Base-by-base conservation (phyloP, 2,888 invertebrate species). In the Oxytorus armatus region DNA sequence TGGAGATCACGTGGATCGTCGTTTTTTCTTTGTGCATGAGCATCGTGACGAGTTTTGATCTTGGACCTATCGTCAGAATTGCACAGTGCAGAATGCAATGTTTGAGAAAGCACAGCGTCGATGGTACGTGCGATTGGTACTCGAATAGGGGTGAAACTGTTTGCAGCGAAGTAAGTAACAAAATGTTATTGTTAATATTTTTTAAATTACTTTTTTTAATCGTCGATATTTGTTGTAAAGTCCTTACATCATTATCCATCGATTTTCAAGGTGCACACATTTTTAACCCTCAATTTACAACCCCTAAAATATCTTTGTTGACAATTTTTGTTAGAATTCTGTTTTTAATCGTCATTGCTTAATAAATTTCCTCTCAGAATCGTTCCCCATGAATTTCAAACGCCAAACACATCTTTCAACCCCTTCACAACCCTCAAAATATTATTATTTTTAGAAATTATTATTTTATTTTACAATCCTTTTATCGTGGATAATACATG, bases 51-150 rank as follows among this genome's bases (percentile, higher is more conserved):
- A 82, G 88, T 68, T 87, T 91, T 82, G 91, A 92, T 86, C 90
- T 92, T 44, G 90, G 90, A 55, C 90, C 91, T 36, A 83, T 88
- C 80, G 83, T 91, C 65, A 86, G 90, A 77, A 86, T 88, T 81
- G 92, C 90, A 23, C 91, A 90, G 84, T 92, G 92, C 86, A 88
- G 90, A 85, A 90, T 90, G 55, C 89, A 89, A 80, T 92, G 92
- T 78, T 83, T 91, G 39, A 85, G 86, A 78, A 86, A 85, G 61
- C 88, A 89, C 81, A 89, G 88, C 76, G 55, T 83, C 36, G 89
- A 90, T 70, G 91, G 89, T 4, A 85, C 84, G 4, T 91, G 91
- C 83, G 88, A 88, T 79, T 89, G 88, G 88, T 88, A 86, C 82
- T 68, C 86, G n/a, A 88, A 84, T 63, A 85, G 86, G 18, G 86